These are phyloP conservation scores for Pyrrhosoma nymphula DNA, from an alignment of 2,888 invertebrate genomes.

Conservation along the genomic window DNA sequence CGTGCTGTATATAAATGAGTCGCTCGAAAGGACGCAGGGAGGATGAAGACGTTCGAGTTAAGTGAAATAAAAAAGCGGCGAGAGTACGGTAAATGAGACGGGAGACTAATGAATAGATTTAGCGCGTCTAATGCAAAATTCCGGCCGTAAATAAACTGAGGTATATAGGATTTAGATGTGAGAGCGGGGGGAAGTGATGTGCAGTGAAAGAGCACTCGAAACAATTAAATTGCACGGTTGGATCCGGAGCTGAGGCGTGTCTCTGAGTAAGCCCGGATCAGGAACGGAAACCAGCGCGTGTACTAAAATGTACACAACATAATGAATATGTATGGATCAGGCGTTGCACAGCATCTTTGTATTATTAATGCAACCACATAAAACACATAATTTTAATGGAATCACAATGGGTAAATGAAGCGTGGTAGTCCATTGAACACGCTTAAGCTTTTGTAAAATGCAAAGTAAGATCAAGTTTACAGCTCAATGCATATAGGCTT, in stretches of 20 bases:
- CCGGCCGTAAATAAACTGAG: background rate
- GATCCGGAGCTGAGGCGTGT: background rate
- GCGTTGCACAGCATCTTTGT: background rate
- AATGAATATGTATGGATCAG: background rate
- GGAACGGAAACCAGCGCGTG: background rate
- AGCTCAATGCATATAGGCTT: too few relatives aligned
- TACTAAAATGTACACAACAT: background rate
- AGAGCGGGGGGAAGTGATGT: background rate
- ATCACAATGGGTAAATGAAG: background rate
- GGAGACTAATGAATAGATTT: conserved; percentile 25
- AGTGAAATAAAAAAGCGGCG: conserved; percentile 30
- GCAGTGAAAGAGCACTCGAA: background rate
- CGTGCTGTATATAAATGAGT: conserved; percentile 17
- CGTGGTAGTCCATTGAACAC: background rate
- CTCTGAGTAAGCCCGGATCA: background rate
- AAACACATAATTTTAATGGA: background rate
- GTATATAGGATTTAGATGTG: background rate
- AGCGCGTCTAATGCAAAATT: conserved; percentile 20
- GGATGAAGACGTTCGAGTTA: conserved; percentile 16
- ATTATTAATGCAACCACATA: background rate
- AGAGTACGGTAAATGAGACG: background rate
- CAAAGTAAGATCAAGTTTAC: too few relatives aligned
- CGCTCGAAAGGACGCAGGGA: conserved; percentile 73
- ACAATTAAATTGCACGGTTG: background rate
- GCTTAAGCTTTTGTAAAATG: too few relatives aligned